Conservation (phyloP, 2,888 invertebrate genomes). For the Drosophila nigricruria region DNA sequence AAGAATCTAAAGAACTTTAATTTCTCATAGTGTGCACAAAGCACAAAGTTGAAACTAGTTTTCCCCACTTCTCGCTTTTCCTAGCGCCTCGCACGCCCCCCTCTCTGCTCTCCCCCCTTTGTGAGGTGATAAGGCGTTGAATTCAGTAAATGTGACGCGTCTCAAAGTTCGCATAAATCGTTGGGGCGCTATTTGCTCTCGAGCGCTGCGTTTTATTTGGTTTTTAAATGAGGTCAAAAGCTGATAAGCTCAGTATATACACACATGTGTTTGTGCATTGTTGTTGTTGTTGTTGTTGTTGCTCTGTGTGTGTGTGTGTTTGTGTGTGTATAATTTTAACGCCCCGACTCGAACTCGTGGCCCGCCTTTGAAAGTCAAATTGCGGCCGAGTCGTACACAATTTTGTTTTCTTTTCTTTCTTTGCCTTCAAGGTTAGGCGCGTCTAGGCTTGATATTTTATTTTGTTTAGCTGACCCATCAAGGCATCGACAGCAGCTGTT, state of each 20-base stretch:
- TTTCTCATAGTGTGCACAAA: slow-evolving; percentile 3
- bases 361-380: slow-evolving; percentile 46
- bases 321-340: slow-evolving; percentile 54
- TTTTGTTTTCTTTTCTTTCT: slow-evolving; percentile 3
- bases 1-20: background rate
- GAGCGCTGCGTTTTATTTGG: slow-evolving; percentile 69
- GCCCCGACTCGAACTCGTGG: slow-evolving; percentile 58
- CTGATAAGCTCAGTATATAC: slow-evolving; percentile 62
- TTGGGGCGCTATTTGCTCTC: slow-evolving; percentile 62
- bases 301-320: background rate
- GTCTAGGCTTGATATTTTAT: slow-evolving; percentile 19
- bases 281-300: background rate
- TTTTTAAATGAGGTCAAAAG: slow-evolving; percentile 80
- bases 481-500: slow-evolving; percentile 46
- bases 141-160: slow-evolving; percentile 44
- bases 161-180: slow-evolving; percentile 70
- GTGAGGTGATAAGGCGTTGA: slow-evolving; percentile 44
- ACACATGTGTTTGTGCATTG: background rate
- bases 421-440: slow-evolving; percentile 55
- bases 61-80: background rate
- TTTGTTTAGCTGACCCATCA: slow-evolving; percentile 36
- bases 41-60: slow-evolving; percentile 10
- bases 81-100: background rate
- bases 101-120: background rate
- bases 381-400: slow-evolving; percentile 28